These are phyloP conservation scores for Geococcyx californianus DNA, from an alignment of 2,113 vertebrate genomes.

Conservation along the genomic window DNA sequence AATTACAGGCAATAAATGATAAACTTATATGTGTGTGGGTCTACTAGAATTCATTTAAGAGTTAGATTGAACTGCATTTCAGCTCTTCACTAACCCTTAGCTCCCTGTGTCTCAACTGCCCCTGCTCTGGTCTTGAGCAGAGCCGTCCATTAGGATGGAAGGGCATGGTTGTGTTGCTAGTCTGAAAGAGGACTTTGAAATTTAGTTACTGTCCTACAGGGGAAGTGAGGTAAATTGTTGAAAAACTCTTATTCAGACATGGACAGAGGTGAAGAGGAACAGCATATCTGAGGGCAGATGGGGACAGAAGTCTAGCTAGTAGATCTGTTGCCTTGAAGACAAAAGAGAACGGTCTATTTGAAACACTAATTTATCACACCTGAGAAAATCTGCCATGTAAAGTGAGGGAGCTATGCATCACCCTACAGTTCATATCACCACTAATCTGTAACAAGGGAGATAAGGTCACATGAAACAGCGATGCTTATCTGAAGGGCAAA, in stretches of 20 bases:
- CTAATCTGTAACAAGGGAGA: not conserved
- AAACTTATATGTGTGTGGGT: not conserved
- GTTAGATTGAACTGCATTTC: not conserved
- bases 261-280: not conserved
- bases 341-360: not conserved
- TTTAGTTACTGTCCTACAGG: not conserved
- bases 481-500: not conserved
- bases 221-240: not conserved
- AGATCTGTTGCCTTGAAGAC: not conserved
- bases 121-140: not conserved
- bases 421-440: not conserved
- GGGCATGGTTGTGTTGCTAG: not conserved
- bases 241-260: not conserved
- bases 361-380: not conserved
- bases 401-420: not conserved
- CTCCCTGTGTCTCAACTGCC: not conserved
- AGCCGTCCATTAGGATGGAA: not conserved
- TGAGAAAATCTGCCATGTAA: not conserved
- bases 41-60: not conserved
- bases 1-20: slow-evolving; percentile 7
- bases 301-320: not conserved
- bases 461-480: not conserved
- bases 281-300: not conserved
- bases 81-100: not conserved
- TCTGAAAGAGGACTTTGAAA: not conserved